phyloP scores from a whole-genome alignment of 2,113 vertebrate species.

The Blennius ocellaris region DNA sequence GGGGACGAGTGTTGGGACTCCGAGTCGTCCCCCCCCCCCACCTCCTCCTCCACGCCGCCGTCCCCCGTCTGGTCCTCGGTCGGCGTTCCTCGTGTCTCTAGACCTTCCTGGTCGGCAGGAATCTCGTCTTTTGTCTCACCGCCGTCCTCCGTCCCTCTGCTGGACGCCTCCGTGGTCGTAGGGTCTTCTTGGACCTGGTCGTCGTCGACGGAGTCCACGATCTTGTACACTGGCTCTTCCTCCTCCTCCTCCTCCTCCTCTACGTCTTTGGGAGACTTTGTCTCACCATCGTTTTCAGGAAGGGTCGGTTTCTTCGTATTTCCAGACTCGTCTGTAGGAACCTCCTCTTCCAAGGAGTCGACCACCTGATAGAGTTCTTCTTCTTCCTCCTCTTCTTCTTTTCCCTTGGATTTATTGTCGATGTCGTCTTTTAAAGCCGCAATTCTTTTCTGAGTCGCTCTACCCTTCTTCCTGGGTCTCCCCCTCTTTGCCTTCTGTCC shows the following conservation, averaged over 20 bases:
- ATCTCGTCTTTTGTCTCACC: background rate
- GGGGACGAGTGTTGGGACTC: background rate
- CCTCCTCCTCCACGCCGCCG: too few relatives aligned
- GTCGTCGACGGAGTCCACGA: background rate
- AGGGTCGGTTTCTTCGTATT: background rate
- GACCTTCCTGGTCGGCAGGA: background rate
- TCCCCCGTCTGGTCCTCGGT: background rate
- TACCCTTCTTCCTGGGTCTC: conserved; percentile 40
- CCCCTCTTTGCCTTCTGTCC: conserved; percentile 25
- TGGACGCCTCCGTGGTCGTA: background rate
- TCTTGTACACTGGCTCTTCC: background rate
- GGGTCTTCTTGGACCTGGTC: background rate
- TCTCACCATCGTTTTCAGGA: background rate
- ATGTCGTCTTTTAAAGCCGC: background rate
- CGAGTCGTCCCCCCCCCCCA: background rate
- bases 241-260: background rate
- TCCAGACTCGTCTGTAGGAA: background rate
- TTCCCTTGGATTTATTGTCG: background rate
- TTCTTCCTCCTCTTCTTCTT: conserved; percentile 25
- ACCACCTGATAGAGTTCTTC: conserved; percentile 49
- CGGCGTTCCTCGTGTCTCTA: background rate
- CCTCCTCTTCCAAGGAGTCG: conserved; percentile 66
- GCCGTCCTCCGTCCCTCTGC: background rate
- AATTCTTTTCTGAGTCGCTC: background rate
- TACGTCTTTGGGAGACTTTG: background rate